phyloP scores from a whole-genome alignment of 2,113 vertebrate genomes.

The Sinosuthora webbiana region DNA sequence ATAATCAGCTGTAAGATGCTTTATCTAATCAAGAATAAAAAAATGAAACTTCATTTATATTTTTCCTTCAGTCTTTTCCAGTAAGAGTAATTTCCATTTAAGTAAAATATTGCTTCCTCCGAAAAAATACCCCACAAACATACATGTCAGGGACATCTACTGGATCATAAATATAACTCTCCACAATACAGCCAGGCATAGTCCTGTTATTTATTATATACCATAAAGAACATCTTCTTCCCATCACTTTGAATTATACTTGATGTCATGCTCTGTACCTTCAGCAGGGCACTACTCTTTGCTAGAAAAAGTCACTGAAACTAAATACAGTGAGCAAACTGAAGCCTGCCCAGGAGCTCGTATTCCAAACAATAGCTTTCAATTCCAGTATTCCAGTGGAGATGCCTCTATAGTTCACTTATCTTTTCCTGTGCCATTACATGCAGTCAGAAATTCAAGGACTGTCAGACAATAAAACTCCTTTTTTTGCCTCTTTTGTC shows the following conservation, averaged over 20 bases:
- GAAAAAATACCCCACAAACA: background rate
- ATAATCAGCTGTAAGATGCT: background rate
- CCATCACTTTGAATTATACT: slow-evolving; percentile 37
- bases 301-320: slow-evolving; percentile 14
- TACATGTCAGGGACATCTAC: background rate
- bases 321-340: background rate
- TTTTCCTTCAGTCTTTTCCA: background rate
- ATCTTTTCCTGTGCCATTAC: slow-evolving; percentile 10
- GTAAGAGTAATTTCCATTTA: background rate
- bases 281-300: background rate
- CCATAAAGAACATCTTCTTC: slow-evolving; percentile 23
- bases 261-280: background rate
- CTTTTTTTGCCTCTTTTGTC: background rate
- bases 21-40: background rate
- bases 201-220: slow-evolving; percentile 32
- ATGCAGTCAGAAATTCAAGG: slow-evolving; percentile 31
- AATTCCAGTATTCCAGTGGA: slow-evolving; percentile 32
- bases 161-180: slow-evolving; percentile 10
- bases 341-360: background rate
- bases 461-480: background rate
- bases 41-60: background rate
- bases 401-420: background rate
- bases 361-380: background rate
- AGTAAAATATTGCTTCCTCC: background rate
- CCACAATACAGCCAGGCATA: background rate